Base-by-base conservation (phyloP, 2,113 vertebrate species). In the Paracanthobrama guichenoti region DNA sequence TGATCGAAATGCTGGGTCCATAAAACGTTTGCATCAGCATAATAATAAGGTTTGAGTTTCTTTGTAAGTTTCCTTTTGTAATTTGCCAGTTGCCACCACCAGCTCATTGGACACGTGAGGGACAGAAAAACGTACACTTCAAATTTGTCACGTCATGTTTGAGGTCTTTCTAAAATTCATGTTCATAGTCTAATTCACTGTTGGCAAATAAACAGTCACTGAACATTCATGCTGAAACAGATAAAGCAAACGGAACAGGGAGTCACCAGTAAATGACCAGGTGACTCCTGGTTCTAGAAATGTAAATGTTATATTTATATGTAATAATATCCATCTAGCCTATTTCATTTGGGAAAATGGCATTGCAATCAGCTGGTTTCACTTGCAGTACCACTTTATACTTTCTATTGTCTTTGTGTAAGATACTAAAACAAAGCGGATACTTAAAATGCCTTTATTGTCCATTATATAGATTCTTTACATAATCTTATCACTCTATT, bases 31-130 rank as follows among this genome's bases (percentile, higher is more conserved):
- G 48, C 12, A 75, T 84, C 74, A 85, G 82, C 39, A 73, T 79
- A 86, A 84, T 77, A 88, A 88, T 87, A 85, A 84, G 87, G 85
- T 81, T 78, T 78, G 75, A 79, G 71, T 89, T 89, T 90, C 83
- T 67, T 24, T 72, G 69, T 26, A 16, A 22, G 22, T 72, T 72
- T 73, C 46, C 42, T 22, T 81, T 87, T 74, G 84, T 79, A 90
- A 92, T 88, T 87, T 82, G 24, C 66, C 73, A 53, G 53, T 77
- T 28, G 72, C 80, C 60, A 83, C 42, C 42, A 83, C 86, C 60
- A 88, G 88, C 64, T 74, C 79, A 81, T 86, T 79, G 88, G 85
- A 88, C 88, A 90, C 73, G 75, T 91, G 90, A 90, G 86, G 12
- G 18, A n/a, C 75, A 42, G 42, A 46, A 46, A 72, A n/a, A 22